Evolutionary conservation across 2,797 vertebrate genomes (phyloP).

Genomic region (Mionectes olivaceus): DNA sequence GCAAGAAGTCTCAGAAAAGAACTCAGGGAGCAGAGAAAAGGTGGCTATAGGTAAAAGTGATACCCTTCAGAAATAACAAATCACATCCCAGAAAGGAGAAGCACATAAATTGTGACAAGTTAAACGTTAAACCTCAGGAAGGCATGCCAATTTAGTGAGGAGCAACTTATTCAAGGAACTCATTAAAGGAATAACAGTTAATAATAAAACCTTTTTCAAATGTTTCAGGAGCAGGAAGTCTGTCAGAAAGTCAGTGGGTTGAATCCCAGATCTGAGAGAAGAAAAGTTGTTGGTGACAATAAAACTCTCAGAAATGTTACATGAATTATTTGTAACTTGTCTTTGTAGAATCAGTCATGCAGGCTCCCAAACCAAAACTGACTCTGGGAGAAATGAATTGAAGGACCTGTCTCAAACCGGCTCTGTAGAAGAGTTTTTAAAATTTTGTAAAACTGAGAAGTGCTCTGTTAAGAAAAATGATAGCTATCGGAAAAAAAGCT

Average conservation of each 20-base stretch:
- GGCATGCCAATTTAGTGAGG: constrained; percentile 11
- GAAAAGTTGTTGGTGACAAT: background rate
- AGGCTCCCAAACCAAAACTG: background rate
- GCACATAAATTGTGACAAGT: background rate
- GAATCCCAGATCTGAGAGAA: constrained; percentile 27
- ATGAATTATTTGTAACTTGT: background rate
- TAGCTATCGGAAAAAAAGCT: background rate
- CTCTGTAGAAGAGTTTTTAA: background rate
- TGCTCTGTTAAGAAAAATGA: background rate
- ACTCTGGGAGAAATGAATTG: background rate
- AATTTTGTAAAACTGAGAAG: background rate
- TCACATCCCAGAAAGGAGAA: background rate
- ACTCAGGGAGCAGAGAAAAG: background rate
- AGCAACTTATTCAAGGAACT: constrained; percentile 29
- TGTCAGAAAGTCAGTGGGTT: constrained; percentile 23
- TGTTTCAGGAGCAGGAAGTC: constrained; percentile 35
- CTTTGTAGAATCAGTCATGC: background rate
- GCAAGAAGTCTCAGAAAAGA: background rate
- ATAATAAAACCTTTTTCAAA: constrained; percentile 58
- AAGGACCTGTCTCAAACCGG: background rate
- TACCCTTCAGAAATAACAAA: constrained; percentile 14
- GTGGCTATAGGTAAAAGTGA: background rate
- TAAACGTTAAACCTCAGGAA: constrained; percentile 38
- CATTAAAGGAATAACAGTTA: constrained; percentile 46
- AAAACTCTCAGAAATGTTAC: constrained; percentile 15